phyloP scores from a whole-genome alignment of 2,888 invertebrate species.

The Ectobius pallidus region DNA sequence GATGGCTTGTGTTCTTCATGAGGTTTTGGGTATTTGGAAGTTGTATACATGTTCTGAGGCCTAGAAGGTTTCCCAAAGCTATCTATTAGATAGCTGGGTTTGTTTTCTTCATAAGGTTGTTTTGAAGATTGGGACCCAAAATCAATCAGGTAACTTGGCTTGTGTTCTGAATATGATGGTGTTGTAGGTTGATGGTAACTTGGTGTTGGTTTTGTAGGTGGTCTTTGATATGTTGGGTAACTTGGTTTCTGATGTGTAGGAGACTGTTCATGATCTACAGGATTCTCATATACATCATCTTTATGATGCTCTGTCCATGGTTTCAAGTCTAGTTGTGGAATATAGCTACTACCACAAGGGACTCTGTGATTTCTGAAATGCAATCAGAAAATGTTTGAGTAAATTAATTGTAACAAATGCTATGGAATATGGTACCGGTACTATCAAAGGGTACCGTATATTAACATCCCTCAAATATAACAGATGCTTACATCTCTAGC shows the following conservation, averaged over 20 bases:
- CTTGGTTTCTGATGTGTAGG: slow-evolving; percentile 10
- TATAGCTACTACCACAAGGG: slow-evolving; percentile 60
- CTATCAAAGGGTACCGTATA: no score
- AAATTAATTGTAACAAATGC: no score
- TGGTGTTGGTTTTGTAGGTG: not conserved
- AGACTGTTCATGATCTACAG: not conserved
- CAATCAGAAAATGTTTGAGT: no score
- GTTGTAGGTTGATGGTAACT: slow-evolving; percentile 3
- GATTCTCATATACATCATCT: slow-evolving; percentile 1
- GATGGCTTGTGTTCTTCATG: slow-evolving; percentile 19
- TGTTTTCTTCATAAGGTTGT: not conserved
- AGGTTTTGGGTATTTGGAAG: slow-evolving; percentile 12
- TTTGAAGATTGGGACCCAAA: not conserved
- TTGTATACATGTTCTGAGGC: slow-evolving; percentile 4
- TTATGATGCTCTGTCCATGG: slow-evolving; percentile 62
- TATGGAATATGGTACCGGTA: no score
- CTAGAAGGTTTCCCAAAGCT: not conserved
- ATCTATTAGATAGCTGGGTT: slow-evolving; percentile 27
- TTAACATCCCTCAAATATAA: no score
- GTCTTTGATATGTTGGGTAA: not conserved
- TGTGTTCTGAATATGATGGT: slow-evolving; percentile 9
- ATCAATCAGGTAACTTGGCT: slow-evolving; percentile 8
- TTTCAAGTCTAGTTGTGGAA: slow-evolving; percentile 64
- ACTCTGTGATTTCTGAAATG: slow-evolving; percentile 63
- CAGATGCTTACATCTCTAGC: no score